Percentiles rank a stretch among this genome's conserved stretches.
Conservation (phyloP, 2,888 invertebrate species). For the Apotomis betuletana region DNA sequence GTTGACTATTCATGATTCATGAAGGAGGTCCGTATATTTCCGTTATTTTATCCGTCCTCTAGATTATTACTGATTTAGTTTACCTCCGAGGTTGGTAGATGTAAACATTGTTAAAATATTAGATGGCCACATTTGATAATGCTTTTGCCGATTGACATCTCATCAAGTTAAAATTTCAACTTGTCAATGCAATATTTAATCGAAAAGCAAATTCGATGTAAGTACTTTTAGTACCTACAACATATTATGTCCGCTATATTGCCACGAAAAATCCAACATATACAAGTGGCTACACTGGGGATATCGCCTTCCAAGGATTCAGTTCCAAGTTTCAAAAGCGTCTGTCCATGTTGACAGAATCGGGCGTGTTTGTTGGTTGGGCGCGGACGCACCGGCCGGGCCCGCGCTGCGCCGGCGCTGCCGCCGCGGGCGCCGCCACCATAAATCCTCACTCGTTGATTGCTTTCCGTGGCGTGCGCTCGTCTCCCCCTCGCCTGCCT, state of each 20-base stretch:
- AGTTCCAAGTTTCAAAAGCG: conserved; percentile 24
- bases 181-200: too few relatives aligned
- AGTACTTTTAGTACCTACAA: too few relatives aligned
- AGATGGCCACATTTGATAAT: too few relatives aligned
- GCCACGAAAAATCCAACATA: too few relatives aligned
- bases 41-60: neutral
- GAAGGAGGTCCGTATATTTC: conserved; percentile 50
- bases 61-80: neutral
- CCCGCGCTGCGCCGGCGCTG: conserved; percentile 49
- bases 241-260: too few relatives aligned
- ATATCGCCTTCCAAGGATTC: too few relatives aligned
- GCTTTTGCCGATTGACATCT: too few relatives aligned
- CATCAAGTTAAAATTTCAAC: too few relatives aligned
- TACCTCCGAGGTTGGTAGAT: too few relatives aligned
- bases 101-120: too few relatives aligned
- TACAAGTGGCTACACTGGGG: too few relatives aligned
- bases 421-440: conserved; percentile 56
- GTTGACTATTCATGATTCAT: conserved; percentile 57
- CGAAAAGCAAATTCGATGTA: too few relatives aligned
- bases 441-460: conserved; percentile 75
- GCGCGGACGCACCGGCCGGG: neutral
- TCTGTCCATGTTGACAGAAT: conserved; percentile 50
- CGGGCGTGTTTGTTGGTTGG: conserved; percentile 26
- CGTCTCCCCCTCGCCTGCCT: conserved; percentile 53
- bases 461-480: conserved; percentile 60